Evolutionary conservation across 2,797 vertebrate genomes (phyloP).

Genomic region (Silurus lanzhouensis): DNA sequence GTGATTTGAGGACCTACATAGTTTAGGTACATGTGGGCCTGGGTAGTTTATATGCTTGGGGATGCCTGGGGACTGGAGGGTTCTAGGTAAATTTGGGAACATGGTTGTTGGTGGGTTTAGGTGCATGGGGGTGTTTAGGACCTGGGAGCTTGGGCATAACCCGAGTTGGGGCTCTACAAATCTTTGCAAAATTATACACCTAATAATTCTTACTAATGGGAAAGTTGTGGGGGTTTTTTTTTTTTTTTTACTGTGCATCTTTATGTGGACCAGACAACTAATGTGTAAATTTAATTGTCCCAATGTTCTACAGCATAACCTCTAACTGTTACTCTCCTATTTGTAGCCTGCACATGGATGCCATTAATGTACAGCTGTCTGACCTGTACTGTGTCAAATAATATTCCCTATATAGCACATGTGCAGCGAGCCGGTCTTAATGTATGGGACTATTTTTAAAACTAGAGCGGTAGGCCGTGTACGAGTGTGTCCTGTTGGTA

Average conservation of each 20-base stretch:
- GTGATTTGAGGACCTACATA: neutral
- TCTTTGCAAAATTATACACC: neutral
- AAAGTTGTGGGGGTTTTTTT: no score
- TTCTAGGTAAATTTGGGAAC: no score
- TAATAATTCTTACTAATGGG: no score
- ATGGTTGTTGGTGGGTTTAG: no score
- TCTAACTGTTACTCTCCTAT: neutral
- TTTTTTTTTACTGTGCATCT: no score
- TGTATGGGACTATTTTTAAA: slow-evolving; percentile 5
- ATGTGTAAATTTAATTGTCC: neutral
- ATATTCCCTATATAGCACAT: neutral
- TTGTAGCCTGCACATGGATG: neutral
- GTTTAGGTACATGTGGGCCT: neutral
- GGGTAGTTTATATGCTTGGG: neutral
- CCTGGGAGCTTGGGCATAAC: neutral
- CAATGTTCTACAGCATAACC: neutral
- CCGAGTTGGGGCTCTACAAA: neutral
- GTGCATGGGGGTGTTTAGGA: neutral
- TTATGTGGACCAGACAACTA: no score
- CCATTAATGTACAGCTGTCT: neutral
- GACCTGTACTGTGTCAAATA: neutral
- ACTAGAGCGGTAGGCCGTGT: neutral
- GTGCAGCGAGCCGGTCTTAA: neutral
- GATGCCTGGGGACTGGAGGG: no score
- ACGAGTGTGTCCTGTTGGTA: neutral